Evolutionary conservation across 2,888 invertebrate genomes (phyloP), one percentile per base, ranked within the genome.

Genomic region (Mythimna loreyi): DNA sequence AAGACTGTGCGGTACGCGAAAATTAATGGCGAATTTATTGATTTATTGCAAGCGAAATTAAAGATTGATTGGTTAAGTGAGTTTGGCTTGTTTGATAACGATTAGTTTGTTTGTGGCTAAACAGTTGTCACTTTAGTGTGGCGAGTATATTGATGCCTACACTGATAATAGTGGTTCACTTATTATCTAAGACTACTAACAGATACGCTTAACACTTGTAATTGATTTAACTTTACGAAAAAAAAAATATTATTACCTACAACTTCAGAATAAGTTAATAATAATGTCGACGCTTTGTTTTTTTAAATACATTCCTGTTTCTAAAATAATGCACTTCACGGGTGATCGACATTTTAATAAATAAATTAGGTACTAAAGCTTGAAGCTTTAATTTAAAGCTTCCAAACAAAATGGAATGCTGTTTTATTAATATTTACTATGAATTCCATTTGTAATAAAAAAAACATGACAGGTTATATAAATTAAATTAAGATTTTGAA

Each of bases 11-110:
- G 89, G 91, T 91, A 87, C 90, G 92, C 91, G 88, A 93, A 84
- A 93, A 95, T 95, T 93, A 94, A 94, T 94, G 93, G 92, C 89
- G 87, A 90, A 92, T 93, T 92, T 93, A 95, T 95, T 94, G 95
- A 95, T 95, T 95, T 92, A 94, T 93, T 90, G 92, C 91, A 88
- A 87, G 88, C 89, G 87, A 91, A 93, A 92, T 92, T 92, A 93
- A 92, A 92, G 91, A 93, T 93, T 92, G 92, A 93, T 93, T 90
- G 86, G 87, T 84, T 86, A 87, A 89, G 85, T 87, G 85, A 83
- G 85, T 88, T 86, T 85, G 72, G 52, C 62, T 72, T 56, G 70
- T 66, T 66, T 60, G 81, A 82, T 76, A 76, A 67, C 81, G 57
- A 83, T 84, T 85, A 79, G 79, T 84, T 74, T 76, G 74, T 61